Percentiles rank a stretch among this genome's conserved stretches.
phyloP scores from a whole-genome alignment of 2,113 vertebrate genomes.

The Pomatostomus ruficeps region DNA sequence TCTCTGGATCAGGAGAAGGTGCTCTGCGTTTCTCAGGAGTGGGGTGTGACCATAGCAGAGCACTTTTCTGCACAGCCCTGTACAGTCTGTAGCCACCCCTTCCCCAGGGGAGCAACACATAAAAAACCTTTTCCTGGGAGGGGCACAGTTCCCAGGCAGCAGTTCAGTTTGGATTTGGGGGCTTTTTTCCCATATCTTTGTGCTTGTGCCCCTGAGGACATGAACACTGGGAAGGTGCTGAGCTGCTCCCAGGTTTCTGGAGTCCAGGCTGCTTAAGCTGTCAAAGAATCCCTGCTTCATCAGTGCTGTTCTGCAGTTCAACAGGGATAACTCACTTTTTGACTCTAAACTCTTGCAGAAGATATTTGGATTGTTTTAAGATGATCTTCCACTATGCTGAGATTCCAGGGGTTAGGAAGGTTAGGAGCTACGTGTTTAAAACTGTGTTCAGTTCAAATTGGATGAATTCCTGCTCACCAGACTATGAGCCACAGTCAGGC shows the following conservation, averaged over 20 bases:
- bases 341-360: background rate
- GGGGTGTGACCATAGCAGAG: background rate
- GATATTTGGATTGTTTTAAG: background rate
- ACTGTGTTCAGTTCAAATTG: background rate
- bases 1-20: background rate
- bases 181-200: background rate
- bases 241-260: background rate
- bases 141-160: background rate
- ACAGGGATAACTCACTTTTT: background rate
- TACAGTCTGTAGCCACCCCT: background rate
- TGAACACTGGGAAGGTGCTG: rapidly evolving
- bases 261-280: background rate
- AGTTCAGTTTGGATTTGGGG: background rate
- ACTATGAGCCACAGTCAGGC: constrained; percentile 23
- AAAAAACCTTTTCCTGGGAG: background rate
- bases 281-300: background rate
- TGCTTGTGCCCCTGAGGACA: background rate
- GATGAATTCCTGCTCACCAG: constrained; percentile 49
- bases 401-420: background rate
- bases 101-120: background rate
- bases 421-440: background rate
- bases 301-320: background rate
- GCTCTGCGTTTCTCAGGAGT: background rate
- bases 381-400: background rate
- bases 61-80: background rate